Evolutionary conservation across 92 coral and sea anemone species (phyloP).

Genomic region (Phenganax marumi): DNA sequence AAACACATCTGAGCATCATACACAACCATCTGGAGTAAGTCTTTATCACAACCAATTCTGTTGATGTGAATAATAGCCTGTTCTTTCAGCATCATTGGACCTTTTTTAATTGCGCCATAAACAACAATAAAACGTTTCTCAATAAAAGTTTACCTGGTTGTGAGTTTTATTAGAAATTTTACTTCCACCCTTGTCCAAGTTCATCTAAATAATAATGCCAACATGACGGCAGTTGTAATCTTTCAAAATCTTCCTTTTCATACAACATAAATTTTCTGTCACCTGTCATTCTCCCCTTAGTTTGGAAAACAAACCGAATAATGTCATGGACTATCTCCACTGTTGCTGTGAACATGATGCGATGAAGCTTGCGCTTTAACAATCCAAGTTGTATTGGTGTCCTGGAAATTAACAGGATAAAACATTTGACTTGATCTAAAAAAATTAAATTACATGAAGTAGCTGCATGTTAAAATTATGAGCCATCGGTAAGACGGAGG

Average conservation of each 20-base stretch:
- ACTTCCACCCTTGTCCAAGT: constrained; percentile 23
- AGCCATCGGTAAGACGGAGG: too few relatives aligned
- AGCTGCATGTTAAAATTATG: too few relatives aligned
- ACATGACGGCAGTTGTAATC: constrained; percentile 50
- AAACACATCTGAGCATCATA: neutral
- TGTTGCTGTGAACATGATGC: constrained; percentile 35
- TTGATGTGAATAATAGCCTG: constrained; percentile 7
- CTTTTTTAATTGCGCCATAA: constrained; percentile 6
- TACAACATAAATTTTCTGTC: constrained; percentile 56
- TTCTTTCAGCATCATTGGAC: constrained; percentile 43
- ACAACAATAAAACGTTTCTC: constrained; percentile 35
- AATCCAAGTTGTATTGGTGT: constrained; percentile 23
- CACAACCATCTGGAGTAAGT: neutral
- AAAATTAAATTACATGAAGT: too few relatives aligned
- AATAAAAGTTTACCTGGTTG: constrained; percentile 18
- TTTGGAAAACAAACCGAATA: constrained; percentile 46
- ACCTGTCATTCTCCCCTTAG: constrained; percentile 42
- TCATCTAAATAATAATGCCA: constrained; percentile 47
- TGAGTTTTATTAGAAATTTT: constrained; percentile 48
- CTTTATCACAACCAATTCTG: constrained; percentile 26
- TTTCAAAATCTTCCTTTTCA: constrained; percentile 48
- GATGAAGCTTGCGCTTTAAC: constrained; percentile 44
- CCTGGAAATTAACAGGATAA: too few relatives aligned
- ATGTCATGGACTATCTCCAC: constrained; percentile 49
- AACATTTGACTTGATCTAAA: too few relatives aligned